A percentile compares a stretch with the other conserved stretches of the same genome.
Conservation (phyloP, 2,113 vertebrate genomes). For the Bubalus kerabau region DNA sequence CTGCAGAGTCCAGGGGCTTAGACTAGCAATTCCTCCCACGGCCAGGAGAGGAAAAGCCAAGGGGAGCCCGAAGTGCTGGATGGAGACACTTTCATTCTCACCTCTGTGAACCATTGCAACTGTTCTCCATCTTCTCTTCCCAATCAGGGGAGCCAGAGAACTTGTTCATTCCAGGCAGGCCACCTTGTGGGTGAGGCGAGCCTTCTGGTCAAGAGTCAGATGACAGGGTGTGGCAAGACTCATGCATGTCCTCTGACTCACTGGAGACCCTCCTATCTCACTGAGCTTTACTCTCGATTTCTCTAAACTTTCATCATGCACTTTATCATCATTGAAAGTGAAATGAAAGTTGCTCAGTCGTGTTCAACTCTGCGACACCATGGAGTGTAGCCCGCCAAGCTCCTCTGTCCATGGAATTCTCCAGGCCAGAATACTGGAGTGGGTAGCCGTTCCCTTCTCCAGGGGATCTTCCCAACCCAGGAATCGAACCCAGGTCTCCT, state of each 20-base stretch:
- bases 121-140: constrained; percentile 35
- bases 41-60: constrained; percentile 51
- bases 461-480: neutral
- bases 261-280: neutral
- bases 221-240: neutral
- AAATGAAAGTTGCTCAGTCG: neutral
- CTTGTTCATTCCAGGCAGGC: neutral
- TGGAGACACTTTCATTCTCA: constrained; percentile 81
- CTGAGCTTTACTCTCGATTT: neutral
- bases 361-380: neutral
- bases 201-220: neutral
- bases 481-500: neutral
- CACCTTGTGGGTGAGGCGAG: too few species aligned
- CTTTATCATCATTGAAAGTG: neutral
- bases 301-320: neutral
- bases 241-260: neutral
- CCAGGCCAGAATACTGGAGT: neutral
- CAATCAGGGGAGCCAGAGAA: constrained; percentile 76
- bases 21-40: neutral
- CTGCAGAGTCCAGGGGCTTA: neutral
- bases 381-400: neutral
- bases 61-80: constrained; percentile 64
- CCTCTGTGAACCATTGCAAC: constrained; percentile 79
- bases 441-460: neutral
- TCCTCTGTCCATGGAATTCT: neutral